phyloP scores from a whole-genome alignment of 1,140 invertebrate species.

The Rhyacophila brunnea region DNA sequence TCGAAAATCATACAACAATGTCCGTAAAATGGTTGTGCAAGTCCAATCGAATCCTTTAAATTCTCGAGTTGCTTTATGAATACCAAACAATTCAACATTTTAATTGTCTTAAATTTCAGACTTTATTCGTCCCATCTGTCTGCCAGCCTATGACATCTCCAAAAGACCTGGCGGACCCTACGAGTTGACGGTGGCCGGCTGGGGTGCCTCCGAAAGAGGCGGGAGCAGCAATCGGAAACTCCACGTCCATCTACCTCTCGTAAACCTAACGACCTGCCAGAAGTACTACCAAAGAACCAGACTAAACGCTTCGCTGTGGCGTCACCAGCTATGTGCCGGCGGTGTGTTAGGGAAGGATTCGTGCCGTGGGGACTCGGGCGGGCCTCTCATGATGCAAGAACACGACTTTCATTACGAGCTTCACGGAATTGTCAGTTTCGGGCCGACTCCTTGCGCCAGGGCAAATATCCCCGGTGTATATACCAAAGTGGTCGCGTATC shows the following conservation, averaged over 20 bases:
- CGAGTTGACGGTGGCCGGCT: slow-evolving; percentile 64
- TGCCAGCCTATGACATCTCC: slow-evolving; percentile 8
- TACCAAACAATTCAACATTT: no score
- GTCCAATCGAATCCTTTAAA: no score
- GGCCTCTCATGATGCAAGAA: slow-evolving; percentile 62
- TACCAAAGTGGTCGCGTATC: slow-evolving; percentile 56
- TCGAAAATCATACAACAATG: no score
- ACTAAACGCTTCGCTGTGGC: background rate
- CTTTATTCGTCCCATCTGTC: slow-evolving; percentile 22
- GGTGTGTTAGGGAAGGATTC: slow-evolving; percentile 58
- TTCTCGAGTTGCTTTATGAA: no score
- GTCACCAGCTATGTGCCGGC: slow-evolving; percentile 56
- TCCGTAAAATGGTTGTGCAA: no score
- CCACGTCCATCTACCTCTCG: slow-evolving; percentile 37
- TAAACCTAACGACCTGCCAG: slow-evolving; percentile 24
- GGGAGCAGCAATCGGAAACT: slow-evolving; percentile 44
- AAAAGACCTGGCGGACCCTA: background rate
- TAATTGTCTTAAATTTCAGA: no score
- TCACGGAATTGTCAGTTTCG: slow-evolving; percentile 61
- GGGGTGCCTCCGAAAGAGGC: slow-evolving; percentile 58
- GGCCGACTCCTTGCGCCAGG: slow-evolving; percentile 54
- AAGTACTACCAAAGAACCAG: background rate
- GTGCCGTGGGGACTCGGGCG: slow-evolving; percentile 56
- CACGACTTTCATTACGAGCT: slow-evolving; percentile 37
- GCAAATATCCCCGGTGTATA: slow-evolving; percentile 60